Percentiles rank a stretch among this genome's conserved stretches.
phyloP scores from a whole-genome alignment of 2,797 vertebrate species.

The Phalanger gymnotis region DNA sequence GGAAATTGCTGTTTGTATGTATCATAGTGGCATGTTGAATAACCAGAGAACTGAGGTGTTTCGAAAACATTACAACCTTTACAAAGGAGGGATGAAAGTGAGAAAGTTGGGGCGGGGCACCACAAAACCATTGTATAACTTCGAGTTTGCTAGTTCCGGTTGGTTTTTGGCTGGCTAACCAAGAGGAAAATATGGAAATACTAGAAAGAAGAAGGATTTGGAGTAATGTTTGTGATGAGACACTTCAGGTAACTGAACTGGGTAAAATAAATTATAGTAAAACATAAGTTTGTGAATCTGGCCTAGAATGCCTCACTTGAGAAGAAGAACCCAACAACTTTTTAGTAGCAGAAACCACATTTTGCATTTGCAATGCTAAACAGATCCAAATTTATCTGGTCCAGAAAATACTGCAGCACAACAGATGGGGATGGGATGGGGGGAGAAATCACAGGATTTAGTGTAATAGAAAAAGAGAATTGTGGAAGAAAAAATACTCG shows the following conservation, averaged over 20 bases:
- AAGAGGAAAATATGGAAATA: conserved; percentile 13
- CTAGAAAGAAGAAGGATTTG: neutral
- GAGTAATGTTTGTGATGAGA: neutral
- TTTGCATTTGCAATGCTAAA: neutral
- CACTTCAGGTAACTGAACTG: neutral
- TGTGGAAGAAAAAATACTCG: conserved; percentile 40
- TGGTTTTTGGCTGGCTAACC: neutral
- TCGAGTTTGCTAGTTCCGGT: neutral
- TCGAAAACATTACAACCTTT: neutral
- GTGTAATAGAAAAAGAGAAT: conserved; percentile 1
- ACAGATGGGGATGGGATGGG: neutral
- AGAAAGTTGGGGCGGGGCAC: neutral
- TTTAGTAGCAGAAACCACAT: neutral
- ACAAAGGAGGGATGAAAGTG: neutral
- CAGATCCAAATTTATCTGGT: neutral
- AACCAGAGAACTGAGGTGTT: neutral
- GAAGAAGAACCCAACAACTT: conserved; percentile 8
- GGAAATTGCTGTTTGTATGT: neutral
- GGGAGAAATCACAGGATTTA: conserved; percentile 15
- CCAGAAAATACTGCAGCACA: conserved; percentile 20
- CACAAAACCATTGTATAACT: neutral
- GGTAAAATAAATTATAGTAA: neutral
- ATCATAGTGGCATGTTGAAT: neutral
- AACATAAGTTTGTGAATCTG: neutral
- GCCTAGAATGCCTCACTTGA: conserved; percentile 7